These are phyloP conservation scores for Heliopora coerulea DNA, from an alignment of 92 coral and sea anemone genomes.

Conservation along the genomic window DNA sequence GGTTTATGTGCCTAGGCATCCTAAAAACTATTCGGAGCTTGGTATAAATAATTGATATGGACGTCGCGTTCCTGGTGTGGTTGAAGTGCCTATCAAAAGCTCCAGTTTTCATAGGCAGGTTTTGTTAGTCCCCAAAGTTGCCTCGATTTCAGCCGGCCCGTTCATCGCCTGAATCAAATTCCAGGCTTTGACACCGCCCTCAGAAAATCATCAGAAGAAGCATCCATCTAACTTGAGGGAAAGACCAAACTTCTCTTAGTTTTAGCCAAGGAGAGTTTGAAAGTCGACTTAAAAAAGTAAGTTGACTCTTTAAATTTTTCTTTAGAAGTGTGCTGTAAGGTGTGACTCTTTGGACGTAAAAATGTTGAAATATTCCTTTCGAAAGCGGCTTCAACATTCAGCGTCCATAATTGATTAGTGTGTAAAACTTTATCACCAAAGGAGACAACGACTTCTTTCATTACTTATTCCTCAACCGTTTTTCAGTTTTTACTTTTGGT, in stretches of 20 bases:
- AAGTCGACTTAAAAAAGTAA: constrained; percentile 11
- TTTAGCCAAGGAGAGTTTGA: constrained; percentile 14
- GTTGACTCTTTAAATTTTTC: constrained; percentile 1
- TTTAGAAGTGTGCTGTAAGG: neutral
- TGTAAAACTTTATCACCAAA: neutral
- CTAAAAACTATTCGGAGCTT: too few species aligned
- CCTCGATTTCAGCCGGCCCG: constrained; percentile 22
- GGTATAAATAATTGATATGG: too few species aligned
- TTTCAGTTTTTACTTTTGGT: neutral
- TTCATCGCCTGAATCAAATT: constrained; percentile 7
- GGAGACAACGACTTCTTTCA: constrained; percentile 4
- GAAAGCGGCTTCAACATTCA: constrained; percentile 18
- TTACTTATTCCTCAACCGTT: neutral
- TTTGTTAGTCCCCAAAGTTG: too few species aligned
- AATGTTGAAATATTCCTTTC: constrained; percentile 2
- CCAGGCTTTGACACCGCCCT: constrained; percentile 40
- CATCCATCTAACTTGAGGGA: neutral
- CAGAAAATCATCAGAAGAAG: neutral
- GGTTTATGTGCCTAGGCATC: too few species aligned
- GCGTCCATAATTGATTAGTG: constrained; percentile 30
- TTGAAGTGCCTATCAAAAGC: too few species aligned
- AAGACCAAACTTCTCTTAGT: neutral
- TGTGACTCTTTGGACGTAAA: neutral
- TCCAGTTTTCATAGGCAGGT: too few species aligned
- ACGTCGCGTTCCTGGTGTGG: too few species aligned